Base-by-base conservation (phyloP, 2,113 vertebrate genomes). In the Aegotheles bennettii region DNA sequence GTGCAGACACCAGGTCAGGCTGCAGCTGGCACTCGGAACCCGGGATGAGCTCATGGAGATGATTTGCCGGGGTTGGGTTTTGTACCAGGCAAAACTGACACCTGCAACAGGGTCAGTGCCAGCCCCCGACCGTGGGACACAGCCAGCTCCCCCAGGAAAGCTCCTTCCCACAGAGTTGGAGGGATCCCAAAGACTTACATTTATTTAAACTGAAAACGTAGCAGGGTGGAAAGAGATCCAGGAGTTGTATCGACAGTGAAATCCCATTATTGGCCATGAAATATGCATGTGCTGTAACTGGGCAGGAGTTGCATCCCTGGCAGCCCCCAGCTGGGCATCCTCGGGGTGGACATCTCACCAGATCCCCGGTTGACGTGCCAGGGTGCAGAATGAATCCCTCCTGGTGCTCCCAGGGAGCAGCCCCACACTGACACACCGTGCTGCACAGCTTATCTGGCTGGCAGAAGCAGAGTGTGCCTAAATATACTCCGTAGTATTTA, bases 221-320 rank as follows among this genome's bases (percentile, higher is more conserved):
- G 79, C 43, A 2, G 74, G 29, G 79, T 76, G 92, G 95, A 94
- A 97, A 65, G 74, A 83, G 73, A 89, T 71, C 91, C 35, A 4
- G 67, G 78, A 95, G 80, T 7, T 4, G 42, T 84, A 93, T 96
- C 13, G 17, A 95, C 96, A 97, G 83, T 1, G 0, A 96, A 97
- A 97, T 90, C 56, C 74, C 95, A 97, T 97, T 95, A 95, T 25
- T 85, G 11, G 67, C 92, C 90, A 93, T 95, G 82, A 95, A 96
- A 97, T 92, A 96, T 94, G 63, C 51, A 96, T 87, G 50, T 11
- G 36, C 69, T 20, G 42, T 84, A 82, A 67, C 84, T 24, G 82
- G 81, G 74, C 56, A 28, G 1, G 43, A 31, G 8, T 4, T 29
- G 17, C 10, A 4, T 26, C 40, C 50, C 35, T 4, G 8, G 50